phyloP scores from a whole-genome alignment of 2,888 invertebrate species.

The Spatulosminthurus flaviceps region DNA sequence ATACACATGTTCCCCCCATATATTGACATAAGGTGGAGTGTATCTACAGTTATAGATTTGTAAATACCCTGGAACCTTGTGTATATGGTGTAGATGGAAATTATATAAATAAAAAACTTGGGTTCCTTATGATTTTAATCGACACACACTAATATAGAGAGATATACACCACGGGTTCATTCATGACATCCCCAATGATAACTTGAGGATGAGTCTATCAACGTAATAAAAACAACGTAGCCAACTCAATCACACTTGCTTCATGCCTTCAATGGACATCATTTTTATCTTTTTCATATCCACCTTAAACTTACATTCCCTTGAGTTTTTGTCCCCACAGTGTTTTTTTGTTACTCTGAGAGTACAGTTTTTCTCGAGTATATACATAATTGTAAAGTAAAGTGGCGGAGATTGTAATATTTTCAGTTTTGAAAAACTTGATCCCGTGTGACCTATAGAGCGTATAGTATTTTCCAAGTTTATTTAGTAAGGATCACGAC shows the following conservation, averaged over 20 bases:
- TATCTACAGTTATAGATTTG: too few relatives aligned
- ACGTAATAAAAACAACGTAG: slow-evolving; percentile 26
- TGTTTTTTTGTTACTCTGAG: not conserved
- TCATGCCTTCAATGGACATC: slow-evolving; percentile 15
- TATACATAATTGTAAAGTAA: not conserved
- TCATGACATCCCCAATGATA: slow-evolving; percentile 13
- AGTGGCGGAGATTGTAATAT: slow-evolving; percentile 1
- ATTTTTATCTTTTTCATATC: not conserved
- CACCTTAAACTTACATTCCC: not conserved
- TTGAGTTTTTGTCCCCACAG: not conserved
- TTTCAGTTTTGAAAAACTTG: not conserved
- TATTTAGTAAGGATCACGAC: not conserved
- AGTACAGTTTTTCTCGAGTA: not conserved
- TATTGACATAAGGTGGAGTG: too few relatives aligned
- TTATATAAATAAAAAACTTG: too few relatives aligned
- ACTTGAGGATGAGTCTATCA: slow-evolving; percentile 19
- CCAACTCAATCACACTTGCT: slow-evolving; percentile 40
- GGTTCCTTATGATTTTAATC: too few relatives aligned
- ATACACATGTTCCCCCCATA: too few relatives aligned
- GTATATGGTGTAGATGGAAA: too few relatives aligned
- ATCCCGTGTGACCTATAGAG: not conserved
- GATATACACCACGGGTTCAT: slow-evolving; percentile 32
- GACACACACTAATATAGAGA: too few relatives aligned
- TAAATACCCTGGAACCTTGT: too few relatives aligned
- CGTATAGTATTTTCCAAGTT: slow-evolving; percentile 4